Conservation (phyloP, 2,888 invertebrate genomes). For the Megastigmus dorsalis region DNA sequence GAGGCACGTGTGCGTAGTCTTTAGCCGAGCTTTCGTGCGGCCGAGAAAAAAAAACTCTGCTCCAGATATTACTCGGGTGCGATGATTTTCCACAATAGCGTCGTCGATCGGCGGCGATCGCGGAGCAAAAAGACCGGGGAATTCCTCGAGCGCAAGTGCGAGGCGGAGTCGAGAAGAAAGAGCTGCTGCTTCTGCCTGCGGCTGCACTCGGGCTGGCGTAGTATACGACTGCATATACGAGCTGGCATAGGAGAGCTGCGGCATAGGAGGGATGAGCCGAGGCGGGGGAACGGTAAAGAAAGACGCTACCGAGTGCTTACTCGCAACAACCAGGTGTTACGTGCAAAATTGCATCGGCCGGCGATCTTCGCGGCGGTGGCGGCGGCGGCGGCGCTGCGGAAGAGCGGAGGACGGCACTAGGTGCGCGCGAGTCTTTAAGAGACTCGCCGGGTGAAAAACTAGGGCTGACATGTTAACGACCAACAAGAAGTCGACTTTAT, state of each 20-base stretch:
- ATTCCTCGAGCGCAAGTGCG: not conserved
- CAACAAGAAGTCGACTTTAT: conserved; percentile 72
- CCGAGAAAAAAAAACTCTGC: no score
- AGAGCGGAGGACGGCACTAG: not conserved
- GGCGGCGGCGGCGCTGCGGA: not conserved
- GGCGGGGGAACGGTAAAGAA: not conserved
- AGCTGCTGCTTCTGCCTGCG: no score
- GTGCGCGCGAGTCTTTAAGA: conserved; percentile 56
- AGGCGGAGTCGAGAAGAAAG: no score
- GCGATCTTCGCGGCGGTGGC: conserved; percentile 33
- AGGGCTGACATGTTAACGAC: conserved; percentile 71
- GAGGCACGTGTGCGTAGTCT: no score
- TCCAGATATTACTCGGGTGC: conserved; percentile 10
- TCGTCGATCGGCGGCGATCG: no score
- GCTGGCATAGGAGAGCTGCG: no score
- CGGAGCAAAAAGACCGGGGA: not conserved
- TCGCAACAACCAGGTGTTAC: conserved; percentile 51
- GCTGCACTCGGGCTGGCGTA: no score
- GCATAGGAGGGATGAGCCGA: no score
- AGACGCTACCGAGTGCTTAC: conserved; percentile 4
- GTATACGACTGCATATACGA: no score
- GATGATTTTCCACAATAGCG: not conserved
- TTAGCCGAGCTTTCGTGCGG: no score
- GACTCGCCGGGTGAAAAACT: conserved; percentile 67
- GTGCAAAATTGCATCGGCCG: conserved; percentile 60